A percentile compares a stretch with the other conserved stretches of the same genome.
These are phyloP conservation scores for Perizoma affinitatum DNA, from an alignment of 2,888 invertebrate genomes.

Conservation along the genomic window DNA sequence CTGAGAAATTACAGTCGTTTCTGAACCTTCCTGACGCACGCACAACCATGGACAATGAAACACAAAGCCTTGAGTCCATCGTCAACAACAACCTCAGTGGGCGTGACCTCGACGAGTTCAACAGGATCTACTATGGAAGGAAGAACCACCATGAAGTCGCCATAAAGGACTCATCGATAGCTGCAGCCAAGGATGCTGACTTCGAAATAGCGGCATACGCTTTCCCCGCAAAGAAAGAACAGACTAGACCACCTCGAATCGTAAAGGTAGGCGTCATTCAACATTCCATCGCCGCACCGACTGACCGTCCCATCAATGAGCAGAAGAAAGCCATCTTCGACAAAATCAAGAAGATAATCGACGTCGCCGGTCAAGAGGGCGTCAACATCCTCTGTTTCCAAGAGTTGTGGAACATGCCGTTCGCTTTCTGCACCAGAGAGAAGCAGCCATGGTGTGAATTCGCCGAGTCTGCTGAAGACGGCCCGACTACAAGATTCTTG, in stretches of 20 bases:
- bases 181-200: conserved; percentile 83
- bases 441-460: conserved; percentile 99
- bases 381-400: conserved; percentile 98
- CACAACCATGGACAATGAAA: conserved; percentile 72
- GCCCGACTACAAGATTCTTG: conserved; percentile 93
- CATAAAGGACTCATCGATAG: conserved; percentile 74
- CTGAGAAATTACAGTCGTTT: conserved; percentile 51
- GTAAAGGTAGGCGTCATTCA: conserved; percentile 96
- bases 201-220: conserved; percentile 79
- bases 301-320: conserved; percentile 89
- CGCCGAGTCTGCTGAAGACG: conserved; percentile 95
- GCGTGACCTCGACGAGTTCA: conserved; percentile 74
- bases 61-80: conserved; percentile 72
- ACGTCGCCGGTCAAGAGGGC: conserved; percentile 90
- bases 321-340: conserved; percentile 92
- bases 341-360: conserved; percentile 91
- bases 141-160: conserved; percentile 67
- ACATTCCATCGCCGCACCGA: conserved; percentile 91
- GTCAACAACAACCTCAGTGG: conserved; percentile 72
- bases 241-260: conserved; percentile 86
- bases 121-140: conserved; percentile 75
- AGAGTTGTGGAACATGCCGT: conserved; percentile 99
- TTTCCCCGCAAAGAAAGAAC: conserved; percentile 76
- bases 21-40: conserved; percentile 39
- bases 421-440: conserved; percentile 98